phyloP scores from a whole-genome alignment of 2,113 vertebrate species.

The Brachionichthys hirsutus region DNA sequence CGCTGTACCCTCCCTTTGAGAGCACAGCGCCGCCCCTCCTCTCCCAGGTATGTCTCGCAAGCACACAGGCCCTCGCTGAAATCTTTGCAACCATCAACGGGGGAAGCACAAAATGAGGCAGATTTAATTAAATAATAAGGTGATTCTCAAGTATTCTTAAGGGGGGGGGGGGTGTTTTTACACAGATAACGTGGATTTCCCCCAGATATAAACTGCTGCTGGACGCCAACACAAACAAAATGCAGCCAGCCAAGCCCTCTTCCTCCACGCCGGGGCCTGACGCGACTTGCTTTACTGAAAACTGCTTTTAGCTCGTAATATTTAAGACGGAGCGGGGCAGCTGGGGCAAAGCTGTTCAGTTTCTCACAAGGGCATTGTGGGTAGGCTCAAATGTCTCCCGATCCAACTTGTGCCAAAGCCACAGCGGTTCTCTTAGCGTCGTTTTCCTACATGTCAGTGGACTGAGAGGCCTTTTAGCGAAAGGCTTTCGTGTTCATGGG shows the following conservation, averaged over 20 bases:
- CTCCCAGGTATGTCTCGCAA: constrained; percentile 76
- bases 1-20: constrained; percentile 91
- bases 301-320: background rate
- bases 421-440: background rate
- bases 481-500: background rate
- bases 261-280: constrained; percentile 2
- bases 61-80: background rate
- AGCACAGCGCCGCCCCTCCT: constrained; percentile 89
- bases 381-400: background rate
- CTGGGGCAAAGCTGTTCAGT: background rate
- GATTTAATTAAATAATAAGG: constrained; percentile 37
- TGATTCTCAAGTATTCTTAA: background rate
- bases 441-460: background rate
- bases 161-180: background rate
- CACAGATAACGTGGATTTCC: constrained; percentile 6
- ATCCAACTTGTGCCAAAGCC: background rate
- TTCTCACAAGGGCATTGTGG: constrained; percentile 1
- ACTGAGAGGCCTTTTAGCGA: background rate
- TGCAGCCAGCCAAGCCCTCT: constrained; percentile 7
- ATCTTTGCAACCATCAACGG: constrained; percentile 3
- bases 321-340: background rate
- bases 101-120: constrained; percentile 13
- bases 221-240: constrained; percentile 37
- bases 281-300: background rate
- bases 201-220: constrained; percentile 21